Percentiles rank a stretch among this genome's conserved stretches.
phyloP scores from a whole-genome alignment of 2,888 invertebrate genomes.

The Syrista parreyssii region DNA sequence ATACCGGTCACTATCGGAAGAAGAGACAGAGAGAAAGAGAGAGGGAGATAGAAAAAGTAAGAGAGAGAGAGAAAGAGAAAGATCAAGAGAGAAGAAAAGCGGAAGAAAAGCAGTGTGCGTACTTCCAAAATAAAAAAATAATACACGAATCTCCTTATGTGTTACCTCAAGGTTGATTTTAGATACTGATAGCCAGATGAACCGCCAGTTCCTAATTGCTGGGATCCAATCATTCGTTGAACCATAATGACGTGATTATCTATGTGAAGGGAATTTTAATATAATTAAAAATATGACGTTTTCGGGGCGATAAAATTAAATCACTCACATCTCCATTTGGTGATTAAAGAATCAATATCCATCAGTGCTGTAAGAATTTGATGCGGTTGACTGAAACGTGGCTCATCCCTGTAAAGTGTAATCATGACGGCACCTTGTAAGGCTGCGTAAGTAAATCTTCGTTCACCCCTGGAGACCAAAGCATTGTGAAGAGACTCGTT shows the following conservation, averaged over 20 bases:
- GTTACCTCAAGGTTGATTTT: slow-evolving; percentile 92
- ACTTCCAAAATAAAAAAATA: neutral
- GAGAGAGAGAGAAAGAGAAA: neutral
- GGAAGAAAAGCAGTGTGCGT: neutral
- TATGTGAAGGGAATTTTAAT: slow-evolving; percentile 60
- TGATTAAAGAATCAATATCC: slow-evolving; percentile 98
- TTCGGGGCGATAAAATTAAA: neutral
- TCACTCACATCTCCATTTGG: slow-evolving; percentile 97
- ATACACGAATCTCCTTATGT: neutral
- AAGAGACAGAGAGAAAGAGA: too few species aligned
- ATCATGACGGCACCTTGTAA: slow-evolving; percentile 98
- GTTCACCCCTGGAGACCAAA: slow-evolving; percentile 85
- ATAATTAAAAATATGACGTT: neutral
- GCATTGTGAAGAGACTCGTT: slow-evolving; percentile 86
- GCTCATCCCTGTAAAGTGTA: slow-evolving; percentile 96
- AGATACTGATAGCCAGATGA: slow-evolving; percentile 98
- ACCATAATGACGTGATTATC: slow-evolving; percentile 99
- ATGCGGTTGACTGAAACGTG: slow-evolving; percentile 97
- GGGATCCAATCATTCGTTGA: slow-evolving; percentile 98
- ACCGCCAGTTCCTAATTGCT: slow-evolving; percentile 96
- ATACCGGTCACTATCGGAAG: slow-evolving; percentile 87
- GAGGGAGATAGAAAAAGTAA: too few species aligned
- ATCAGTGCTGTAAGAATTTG: slow-evolving; percentile 93
- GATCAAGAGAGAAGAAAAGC: neutral
- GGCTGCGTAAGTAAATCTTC: slow-evolving; percentile 90